Base-by-base conservation (phyloP, 2,888 invertebrate genomes). In the Drosophila kuntzei region DNA sequence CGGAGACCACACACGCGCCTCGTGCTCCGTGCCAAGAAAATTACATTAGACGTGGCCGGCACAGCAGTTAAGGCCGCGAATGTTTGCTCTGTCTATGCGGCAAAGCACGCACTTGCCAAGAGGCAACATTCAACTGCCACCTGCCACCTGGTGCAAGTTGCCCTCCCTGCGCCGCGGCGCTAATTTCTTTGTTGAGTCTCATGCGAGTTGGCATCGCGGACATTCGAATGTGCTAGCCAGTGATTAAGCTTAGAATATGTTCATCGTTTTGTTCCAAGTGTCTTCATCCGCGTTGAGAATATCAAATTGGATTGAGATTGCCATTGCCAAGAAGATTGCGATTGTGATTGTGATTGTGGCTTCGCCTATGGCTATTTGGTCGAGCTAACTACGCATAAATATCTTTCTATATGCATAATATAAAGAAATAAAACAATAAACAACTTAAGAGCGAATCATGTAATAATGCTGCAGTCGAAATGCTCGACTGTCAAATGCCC, bases 101-200 rank as follows among this genome's bases (percentile, higher is more conserved):
- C 27, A 41, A 20, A 32, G 55, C 62, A 53, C 44, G 71, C 70
- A 69, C 51, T 53, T 53, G 50, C 36, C 50, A 50, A 27, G 12
- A 44, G 22, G 14, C 25, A 44, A n/a, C 41, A 29, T 54, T 32
- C 32, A 51, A 25, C 37, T 54, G 66, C 64, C 89, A 86, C 68
- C 77, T 64, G 57, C 46, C 51, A 80, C 77, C 77, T 71, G 55
- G 16, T 63, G 18, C 61, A 41, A 36, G 37, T 41, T 32, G 36
- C 22, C 5, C 57, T 32, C 46, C 54, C 41, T 44, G 43, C 54
- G 39, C 39, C 49, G 71, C 90, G 87, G 54, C 54, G 87, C 87
- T 86, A 86, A 86, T 86, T 86, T 89, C 90, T 89, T 89, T 89
- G 90, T 86, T 89, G 85, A 83, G 76, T 49, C 71, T 84, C 87